Evolutionary conservation across 2,113 vertebrate genomes (phyloP), one percentile per base, ranked within the genome.

Genomic region (Scolopax mira): DNA sequence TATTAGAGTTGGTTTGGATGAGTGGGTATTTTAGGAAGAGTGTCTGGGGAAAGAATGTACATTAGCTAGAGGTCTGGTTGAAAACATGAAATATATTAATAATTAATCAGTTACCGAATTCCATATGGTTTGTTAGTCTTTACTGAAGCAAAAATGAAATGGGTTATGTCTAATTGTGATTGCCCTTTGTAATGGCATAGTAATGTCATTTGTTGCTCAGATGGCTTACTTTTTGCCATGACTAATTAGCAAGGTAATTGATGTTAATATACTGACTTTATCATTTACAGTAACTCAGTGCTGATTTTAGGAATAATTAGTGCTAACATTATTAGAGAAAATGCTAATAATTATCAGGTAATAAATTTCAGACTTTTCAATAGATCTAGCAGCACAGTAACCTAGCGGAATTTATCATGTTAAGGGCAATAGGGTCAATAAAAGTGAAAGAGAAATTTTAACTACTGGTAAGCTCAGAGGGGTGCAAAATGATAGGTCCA

Each of bases 171-270:
- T 93, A 93, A 88, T 86, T 96, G 60, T 37, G 73, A 21, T 74
- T 44, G n/a, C 52, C 58, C 66, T 91, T 88, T 78, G 17, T 94
- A 95, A 67, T 89, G 64, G 69, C 71, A 93, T 37, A 86, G 46
- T 94, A 93, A 67, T 86, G 93, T 62, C 30, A 95, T 91, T 96
- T 91, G 35, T 96, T 97, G 85, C 90, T 96, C 90, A 95, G 61
- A 93, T 93, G 92, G n/a, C 65, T 85, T 92, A 66, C 60, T 90
- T 97, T 91, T 72, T 88, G 61, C 49, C 54, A 80, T 65, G 65
- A 60, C 48, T 97, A 96, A 97, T 97, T 97, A 96, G 49, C 30
- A 93, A 95, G 46, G 25, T 93, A 90, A 91, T 97, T 90, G 93
- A 46, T 95, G 65, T 91, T 94, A 96, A 96, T 94, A 96, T 94